Evolutionary conservation across 2,888 invertebrate genomes (phyloP), one percentile per base, ranked within the genome.

Genomic region (Drosophila vallismaia): DNA sequence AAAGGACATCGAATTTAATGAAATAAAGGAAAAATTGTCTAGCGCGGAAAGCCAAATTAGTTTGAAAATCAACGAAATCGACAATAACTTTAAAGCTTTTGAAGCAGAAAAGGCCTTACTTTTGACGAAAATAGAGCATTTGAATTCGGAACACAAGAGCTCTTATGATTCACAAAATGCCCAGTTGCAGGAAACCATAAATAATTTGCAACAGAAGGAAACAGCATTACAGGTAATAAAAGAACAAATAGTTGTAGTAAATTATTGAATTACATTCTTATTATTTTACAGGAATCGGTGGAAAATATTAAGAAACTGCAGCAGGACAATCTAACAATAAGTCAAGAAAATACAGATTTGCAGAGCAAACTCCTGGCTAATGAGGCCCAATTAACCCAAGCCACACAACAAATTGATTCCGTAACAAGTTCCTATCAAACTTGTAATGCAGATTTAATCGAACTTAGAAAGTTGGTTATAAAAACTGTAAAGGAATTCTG

Each of bases 401-500:
- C 57, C 6, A 51, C 64, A 3, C 56, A 62, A 6, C 69, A 64
- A 57, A 53, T 53, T 8, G 56, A 71, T 28, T 38, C 62, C 1
- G 14, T 83, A 8, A 54, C 72, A 45, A 60, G 33, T 29, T 66
- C 58, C 0, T 71, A 76, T 12, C 38, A 68, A 48, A n/a, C 58
- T 36, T 64, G 60, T 24, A 44, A 70, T 19, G 50, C 56, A n/a
- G 72, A 75, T 1, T 40, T 84, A 1, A 50, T 52, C 10, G 50
- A 55, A 5, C 51, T 86, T 19, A 55, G 58, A 49, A 71, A 76
- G 53, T 51, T 69, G 46, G 74, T 84, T 7, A 71, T 88, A 9
- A 64, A 77, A 56, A 79, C 85, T 26, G 64, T 86, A 0, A 68
- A 75, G 33, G 67, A 74, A 46, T 67, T 79, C 50, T 85, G 85